A percentile compares a stretch with the other conserved stretches of the same genome.
Conservation (phyloP, 2,888 invertebrate genomes). For the Acrobasis suavella region DNA sequence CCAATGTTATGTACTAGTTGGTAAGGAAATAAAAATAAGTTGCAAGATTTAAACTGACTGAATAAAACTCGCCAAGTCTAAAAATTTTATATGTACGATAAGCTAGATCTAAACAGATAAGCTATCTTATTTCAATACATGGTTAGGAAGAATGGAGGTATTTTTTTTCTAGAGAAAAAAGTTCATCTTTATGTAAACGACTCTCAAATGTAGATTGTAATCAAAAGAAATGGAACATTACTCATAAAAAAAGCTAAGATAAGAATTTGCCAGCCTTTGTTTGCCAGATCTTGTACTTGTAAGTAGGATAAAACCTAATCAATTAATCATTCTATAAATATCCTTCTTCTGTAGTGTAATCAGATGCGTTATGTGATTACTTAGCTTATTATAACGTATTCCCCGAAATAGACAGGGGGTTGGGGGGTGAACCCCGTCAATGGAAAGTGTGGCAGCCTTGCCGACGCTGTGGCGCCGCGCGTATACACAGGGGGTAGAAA, state of each 20-base stretch:
- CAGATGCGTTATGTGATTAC: slow-evolving; percentile 18
- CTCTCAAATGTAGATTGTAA: background rate
- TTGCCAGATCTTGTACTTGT: background rate
- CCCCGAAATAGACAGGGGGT: slow-evolving; percentile 38
- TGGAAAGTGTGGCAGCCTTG: slow-evolving; percentile 76
- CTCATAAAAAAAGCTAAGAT: background rate
- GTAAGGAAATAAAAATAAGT: no score
- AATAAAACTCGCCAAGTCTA: no score
- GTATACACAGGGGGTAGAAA: slow-evolving; percentile 24
- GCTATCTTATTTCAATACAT: no score
- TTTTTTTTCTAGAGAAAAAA: no score
- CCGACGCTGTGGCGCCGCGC: slow-evolving; percentile 55
- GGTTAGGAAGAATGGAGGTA: no score
- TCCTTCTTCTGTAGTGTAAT: slow-evolving; percentile 4
- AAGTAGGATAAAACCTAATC: slow-evolving; percentile 5
- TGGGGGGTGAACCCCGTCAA: slow-evolving; percentile 60
- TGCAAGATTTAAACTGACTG: no score
- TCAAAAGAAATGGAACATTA: background rate
- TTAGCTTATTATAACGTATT: slow-evolving; percentile 25
- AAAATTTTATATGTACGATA: no score
- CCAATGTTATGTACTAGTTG: no score
- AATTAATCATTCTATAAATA: slow-evolving; percentile 15
- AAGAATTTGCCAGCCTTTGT: no score
- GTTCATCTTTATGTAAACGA: no score
- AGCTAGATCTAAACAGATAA: no score